phyloP scores from a whole-genome alignment of 2,797 vertebrate species.

The Sarcoramphus papa region DNA sequence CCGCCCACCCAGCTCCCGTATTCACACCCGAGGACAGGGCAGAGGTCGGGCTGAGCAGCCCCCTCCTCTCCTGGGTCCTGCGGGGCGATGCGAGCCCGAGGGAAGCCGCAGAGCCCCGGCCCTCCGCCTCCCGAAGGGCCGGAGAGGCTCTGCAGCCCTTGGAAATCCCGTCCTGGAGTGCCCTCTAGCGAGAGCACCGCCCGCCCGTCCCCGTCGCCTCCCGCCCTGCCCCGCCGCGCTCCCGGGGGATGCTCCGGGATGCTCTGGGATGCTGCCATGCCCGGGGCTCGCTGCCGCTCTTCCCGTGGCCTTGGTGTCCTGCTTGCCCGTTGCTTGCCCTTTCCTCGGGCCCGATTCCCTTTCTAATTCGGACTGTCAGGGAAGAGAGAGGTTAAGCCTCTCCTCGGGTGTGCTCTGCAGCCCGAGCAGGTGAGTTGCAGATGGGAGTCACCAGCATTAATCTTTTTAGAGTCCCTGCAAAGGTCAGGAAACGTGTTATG shows the following conservation, averaged over 20 bases:
- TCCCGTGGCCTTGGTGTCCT: neutral
- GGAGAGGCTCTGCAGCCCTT: neutral
- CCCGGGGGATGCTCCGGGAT: neutral
- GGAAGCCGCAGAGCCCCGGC: neutral
- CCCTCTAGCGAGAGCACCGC: slow-evolving; percentile 10
- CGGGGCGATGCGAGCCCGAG: neutral
- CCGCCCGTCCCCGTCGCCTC: neutral
- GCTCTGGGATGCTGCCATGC: fast-evolving
- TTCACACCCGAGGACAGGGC: neutral
- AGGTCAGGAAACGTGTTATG: neutral
- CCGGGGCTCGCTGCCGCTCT: fast-evolving
- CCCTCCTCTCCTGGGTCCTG: neutral
- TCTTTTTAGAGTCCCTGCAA: neutral
- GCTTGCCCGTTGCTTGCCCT: neutral
- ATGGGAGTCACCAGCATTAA: neutral
- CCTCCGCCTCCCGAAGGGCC: neutral
- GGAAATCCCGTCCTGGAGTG: neutral
- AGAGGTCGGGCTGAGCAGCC: neutral
- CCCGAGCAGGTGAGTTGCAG: neutral
- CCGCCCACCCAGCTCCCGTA: neutral
- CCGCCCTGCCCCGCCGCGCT: neutral
- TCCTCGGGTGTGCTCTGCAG: neutral
- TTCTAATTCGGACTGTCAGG: neutral
- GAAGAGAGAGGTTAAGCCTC: neutral
- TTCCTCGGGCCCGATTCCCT: neutral